Base-by-base conservation (phyloP, 2,113 vertebrate species). In the Corythoichthys intestinalis region DNA sequence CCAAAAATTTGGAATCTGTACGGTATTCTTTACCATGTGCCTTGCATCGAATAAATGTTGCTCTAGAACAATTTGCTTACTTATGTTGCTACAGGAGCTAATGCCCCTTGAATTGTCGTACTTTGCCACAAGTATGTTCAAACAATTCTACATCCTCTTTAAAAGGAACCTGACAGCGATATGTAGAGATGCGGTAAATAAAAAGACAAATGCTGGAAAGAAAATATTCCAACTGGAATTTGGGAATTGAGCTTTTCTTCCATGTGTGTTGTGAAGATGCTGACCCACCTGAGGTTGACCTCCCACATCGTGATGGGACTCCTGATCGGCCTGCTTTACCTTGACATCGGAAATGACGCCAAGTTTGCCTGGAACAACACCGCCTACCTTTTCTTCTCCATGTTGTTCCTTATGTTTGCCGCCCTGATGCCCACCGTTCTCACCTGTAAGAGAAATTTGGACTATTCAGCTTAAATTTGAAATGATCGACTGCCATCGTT, bases 331-430 rank as follows among this genome's bases (percentile, higher is more conserved):
- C 20, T 28, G 20, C 20, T 28, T 28, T 28, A 28, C 20, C 20
- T 28, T 28, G 20, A 28, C 20, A 28, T 28, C 20, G 20, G 20
- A 28, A 28, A 28, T 28, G 20, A 28, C 20, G 20, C 20, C 20
- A 28, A 28, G 20, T 28, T 28, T 28, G 20, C 20, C 20, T 28
- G 20, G 20, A 28, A 98, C 93, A 99, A 99, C 91, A 97, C 96
- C 0, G 96, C 96, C 74, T 99, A 97, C 85, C 95, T 99, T 83
- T 99, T 98, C 92, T 98, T 98, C 92, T 99, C 97, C 89, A 98
- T 99, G 96, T 93, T 99, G 46, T 99, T 98, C 90, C 94, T 99
- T 76, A 99, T 98, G 96, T 99, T 99, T 2, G 96, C 96, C 0
- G 97, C 97, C 0, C 92, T 98, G 70, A 98, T 99, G 97, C 97